Evolutionary conservation across 2,888 invertebrate species (phyloP), one percentile per base, ranked within the genome.

Genomic region (Phoenoteleia sp.): DNA sequence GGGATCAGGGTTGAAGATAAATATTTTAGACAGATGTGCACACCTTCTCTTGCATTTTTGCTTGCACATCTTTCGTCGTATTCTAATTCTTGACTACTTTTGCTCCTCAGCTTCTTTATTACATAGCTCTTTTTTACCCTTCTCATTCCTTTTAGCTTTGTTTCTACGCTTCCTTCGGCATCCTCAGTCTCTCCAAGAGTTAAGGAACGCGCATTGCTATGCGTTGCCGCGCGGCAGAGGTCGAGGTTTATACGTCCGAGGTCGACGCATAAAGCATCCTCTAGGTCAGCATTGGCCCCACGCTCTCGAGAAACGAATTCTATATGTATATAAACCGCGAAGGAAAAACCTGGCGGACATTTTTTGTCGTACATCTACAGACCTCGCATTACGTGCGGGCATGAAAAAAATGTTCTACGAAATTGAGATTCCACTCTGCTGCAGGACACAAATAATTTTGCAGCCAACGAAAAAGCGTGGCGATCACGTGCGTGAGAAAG

Each of bases 191-290:
- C 23, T 39, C 52, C 13, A 67, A 71, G 81, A 85, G 72, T 29
- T 47, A 58, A 72, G 82, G 85, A 82, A 84, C 81, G 85, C 87
- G 88, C 91, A 92, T 92, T 90, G 91, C 91, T 91, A 92, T 92
- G 91, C 92, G 87, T 87, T 87, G 86, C 86, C 81, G 88, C 87
- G 87, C 69, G 71, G 86, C 86, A 87, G 87, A 90, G 90, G 90
- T 91, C 90, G 74, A 81, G 81, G 90, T 81, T 87, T 87, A 88
- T 88, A 88, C 86, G 84, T 89, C 87, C 85, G 89, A 89, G 91
- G 91, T 91, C 89, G 91, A 85, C 87, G 88, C 91, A 92, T 91
- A 92, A 92, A 92, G 86, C 91, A 92, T 91, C 90, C 89, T 87
- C 88, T 86, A 76, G 87, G 88, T 89, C 87, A 88, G 67, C 84